Percentiles rank a stretch among this genome's conserved stretches.
phyloP scores from a whole-genome alignment of 2,113 vertebrate species.

The Eulemur rufifrons region DNA sequence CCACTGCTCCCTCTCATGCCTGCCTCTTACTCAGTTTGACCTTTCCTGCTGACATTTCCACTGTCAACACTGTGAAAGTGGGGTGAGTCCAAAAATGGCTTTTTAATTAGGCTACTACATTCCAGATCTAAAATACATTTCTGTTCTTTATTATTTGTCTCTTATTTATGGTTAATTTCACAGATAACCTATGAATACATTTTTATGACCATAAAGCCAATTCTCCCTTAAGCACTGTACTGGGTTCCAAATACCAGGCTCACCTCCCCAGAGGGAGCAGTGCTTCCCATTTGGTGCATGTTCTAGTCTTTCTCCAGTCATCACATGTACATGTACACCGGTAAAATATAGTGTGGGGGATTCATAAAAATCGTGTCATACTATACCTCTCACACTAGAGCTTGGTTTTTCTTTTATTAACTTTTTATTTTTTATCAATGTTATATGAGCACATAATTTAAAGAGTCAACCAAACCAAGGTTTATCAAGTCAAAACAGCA shows the following conservation, averaged over 20 bases:
- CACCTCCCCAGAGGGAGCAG: not conserved
- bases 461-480: not conserved
- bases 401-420: not conserved
- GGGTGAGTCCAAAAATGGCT: not conserved
- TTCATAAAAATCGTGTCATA: not conserved
- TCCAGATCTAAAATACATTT: not conserved
- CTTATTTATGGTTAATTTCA: not conserved
- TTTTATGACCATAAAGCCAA: not conserved
- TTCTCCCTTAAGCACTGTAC: not conserved
- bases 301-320: not conserved
- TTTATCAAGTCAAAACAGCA: not conserved
- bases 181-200: not conserved
- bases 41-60: not conserved
- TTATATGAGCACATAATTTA: not conserved
- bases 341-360: not conserved
- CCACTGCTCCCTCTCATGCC: not conserved
- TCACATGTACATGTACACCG: not conserved
- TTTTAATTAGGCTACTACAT: not conserved
- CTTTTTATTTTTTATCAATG: not conserved
- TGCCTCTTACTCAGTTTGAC: not conserved
- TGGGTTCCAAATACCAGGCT: not conserved
- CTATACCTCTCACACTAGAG: not conserved
- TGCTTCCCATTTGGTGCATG: not conserved
- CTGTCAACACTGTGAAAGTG: not conserved
- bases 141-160: not conserved